A percentile compares a stretch with the other conserved stretches of the same genome.
Conservation (phyloP, 1,140 invertebrate genomes). For the Mizuhopecten yessoensis region DNA sequence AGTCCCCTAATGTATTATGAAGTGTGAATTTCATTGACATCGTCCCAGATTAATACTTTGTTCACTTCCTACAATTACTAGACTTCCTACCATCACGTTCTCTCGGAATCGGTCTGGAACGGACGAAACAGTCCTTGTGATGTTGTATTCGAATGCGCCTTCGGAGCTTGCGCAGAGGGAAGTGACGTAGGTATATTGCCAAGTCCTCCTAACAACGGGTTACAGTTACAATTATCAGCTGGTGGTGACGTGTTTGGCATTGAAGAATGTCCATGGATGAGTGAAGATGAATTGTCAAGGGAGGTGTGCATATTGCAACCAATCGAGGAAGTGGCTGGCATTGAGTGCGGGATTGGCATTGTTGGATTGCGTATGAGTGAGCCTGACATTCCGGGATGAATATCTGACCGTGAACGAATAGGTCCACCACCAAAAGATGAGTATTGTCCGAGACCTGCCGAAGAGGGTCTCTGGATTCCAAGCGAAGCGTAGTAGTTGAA, state of each 20-base stretch:
- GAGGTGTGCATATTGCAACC: constrained; percentile 53
- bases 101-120: constrained; percentile 69
- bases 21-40: too few relatives aligned
- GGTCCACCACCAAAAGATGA: constrained; percentile 58
- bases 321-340: constrained; percentile 50
- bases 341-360: constrained; percentile 56
- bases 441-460: constrained; percentile 58
- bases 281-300: constrained; percentile 52
- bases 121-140: constrained; percentile 73
- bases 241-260: constrained; percentile 56
- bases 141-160: constrained; percentile 65
- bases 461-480: constrained; percentile 63
- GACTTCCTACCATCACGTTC: constrained; percentile 55
- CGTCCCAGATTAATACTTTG: too few relatives aligned
- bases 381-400: constrained; percentile 67
- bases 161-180: constrained; percentile 56
- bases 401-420: constrained; percentile 65
- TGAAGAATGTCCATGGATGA: constrained; percentile 60
- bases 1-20: too few relatives aligned
- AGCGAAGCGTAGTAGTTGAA: constrained; percentile 72
- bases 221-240: constrained; percentile 64
- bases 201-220: constrained; percentile 59
- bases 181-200: constrained; percentile 60
- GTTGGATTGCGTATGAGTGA: constrained; percentile 59
- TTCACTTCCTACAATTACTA: background rate